Base-by-base conservation (phyloP, 2,888 invertebrate species). In the Drosophila pseudotakahashii region DNA sequence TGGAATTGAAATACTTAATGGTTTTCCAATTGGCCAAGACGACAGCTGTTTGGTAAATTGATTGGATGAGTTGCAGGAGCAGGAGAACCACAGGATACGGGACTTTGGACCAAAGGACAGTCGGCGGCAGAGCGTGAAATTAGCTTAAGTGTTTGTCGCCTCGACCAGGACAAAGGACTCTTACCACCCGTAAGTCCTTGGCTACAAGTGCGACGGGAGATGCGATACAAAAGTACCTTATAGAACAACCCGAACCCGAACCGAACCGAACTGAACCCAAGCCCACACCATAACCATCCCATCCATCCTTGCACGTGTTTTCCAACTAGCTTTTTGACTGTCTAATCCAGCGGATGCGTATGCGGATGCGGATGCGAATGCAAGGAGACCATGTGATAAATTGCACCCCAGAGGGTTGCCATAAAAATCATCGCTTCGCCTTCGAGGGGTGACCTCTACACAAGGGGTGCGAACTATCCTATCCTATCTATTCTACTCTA, bases 371-470 rank as follows among this genome's bases (percentile, higher is more conserved):
- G 73, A 63, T 51, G 75, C 73, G 75, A 68, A 39, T 51, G 45
- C 63, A 48, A 48, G 64, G 48, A 54, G 79, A 88, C 88, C 75
- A 77, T 75, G 90, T 92, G 92, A 92, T 91, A 90, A 91, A 92
- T 92, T 89, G 86, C 88, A 89, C 92, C 91, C 91, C 75, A 75
- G 92, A 90, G 92, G 89, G 84, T 90, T 89, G 75, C 73, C 77
- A 88, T 79, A 76, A 86, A 79, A 82, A 89, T 89, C 83, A 89
- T 88, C 81, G 77, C 77, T 42, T 63, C 13, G 16, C 23, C 7
- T 14, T 7, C 3, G 52, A 60, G 58, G 73, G 66, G 53, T 66
- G 62, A 64, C 10, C 52, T n/a, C 14, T 11, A 14, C 37, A 39
- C 11, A 5, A 42, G 37, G 47, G 50, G 58, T 41, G 58, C n/a